phyloP scores from a whole-genome alignment of 2,113 vertebrate species.

The Onychorhynchus coronatus region DNA sequence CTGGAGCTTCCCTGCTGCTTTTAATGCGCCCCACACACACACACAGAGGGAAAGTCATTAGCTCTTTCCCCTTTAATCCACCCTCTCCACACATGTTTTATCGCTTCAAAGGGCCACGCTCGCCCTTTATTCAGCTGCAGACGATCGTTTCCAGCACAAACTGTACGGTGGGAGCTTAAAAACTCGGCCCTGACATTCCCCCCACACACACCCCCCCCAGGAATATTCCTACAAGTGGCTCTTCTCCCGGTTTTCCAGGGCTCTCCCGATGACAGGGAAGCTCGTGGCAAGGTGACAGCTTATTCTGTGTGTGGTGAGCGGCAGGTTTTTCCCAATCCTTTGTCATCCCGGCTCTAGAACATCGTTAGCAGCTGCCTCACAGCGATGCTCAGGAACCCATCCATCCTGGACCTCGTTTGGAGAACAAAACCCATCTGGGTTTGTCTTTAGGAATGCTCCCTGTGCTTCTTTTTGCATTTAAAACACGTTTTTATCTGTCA shows the following conservation, averaged over 20 bases:
- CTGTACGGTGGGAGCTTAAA: not conserved
- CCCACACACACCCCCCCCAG: too few species aligned
- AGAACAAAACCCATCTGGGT: not conserved
- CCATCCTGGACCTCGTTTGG: not conserved
- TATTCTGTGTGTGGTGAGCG: not conserved
- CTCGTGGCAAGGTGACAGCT: not conserved
- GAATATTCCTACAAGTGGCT: not conserved
- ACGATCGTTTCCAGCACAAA: not conserved
- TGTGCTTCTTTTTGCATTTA: not conserved
- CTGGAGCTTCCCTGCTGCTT: constrained; percentile 43
- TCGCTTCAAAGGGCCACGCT: constrained; percentile 32
- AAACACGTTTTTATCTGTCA: not conserved
- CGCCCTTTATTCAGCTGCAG: not conserved
- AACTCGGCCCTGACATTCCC: not conserved
- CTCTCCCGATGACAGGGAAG: not conserved
- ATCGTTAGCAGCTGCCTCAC: not conserved
- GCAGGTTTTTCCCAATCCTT: not conserved
- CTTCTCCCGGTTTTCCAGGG: not conserved
- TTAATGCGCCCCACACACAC: constrained; percentile 32
- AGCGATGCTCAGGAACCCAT: not conserved
- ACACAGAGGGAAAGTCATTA: constrained; percentile 56
- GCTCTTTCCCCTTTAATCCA: constrained; percentile 47
- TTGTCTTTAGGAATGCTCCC: not conserved
- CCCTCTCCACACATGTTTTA: constrained; percentile 45
- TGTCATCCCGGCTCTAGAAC: not conserved